Conservation (phyloP, 2,797 vertebrate genomes). For the Syngnathus rostellatus region DNA sequence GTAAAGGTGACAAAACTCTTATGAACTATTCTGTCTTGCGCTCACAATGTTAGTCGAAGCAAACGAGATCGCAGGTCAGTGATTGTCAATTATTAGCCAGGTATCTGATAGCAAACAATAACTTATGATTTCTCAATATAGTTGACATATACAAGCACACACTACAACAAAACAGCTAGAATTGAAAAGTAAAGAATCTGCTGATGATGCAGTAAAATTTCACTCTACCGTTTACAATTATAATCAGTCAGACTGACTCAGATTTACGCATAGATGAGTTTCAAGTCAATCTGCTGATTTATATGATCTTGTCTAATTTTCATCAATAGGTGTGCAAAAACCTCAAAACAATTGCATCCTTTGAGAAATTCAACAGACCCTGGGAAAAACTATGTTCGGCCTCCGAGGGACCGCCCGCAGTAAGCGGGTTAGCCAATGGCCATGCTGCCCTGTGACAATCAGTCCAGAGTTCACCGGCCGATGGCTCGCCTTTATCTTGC, state of each 20-base stretch:
- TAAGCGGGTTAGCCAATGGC: slow-evolving; percentile 31
- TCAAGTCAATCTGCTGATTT: neutral
- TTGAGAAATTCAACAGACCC: slow-evolving; percentile 19
- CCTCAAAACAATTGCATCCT: slow-evolving; percentile 12
- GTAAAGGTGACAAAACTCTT: neutral
- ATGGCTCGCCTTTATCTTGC: slow-evolving; percentile 23
- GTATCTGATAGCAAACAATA: slow-evolving; percentile 31
- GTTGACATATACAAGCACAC: neutral
- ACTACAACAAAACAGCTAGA: too few relatives aligned
- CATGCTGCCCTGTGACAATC: slow-evolving; percentile 27
- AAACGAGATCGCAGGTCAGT: slow-evolving; percentile 30
- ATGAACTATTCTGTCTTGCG: slow-evolving; percentile 17
- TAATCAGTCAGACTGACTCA: too few relatives aligned
- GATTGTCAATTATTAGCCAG: slow-evolving; percentile 49
- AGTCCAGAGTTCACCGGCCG: slow-evolving; percentile 65
- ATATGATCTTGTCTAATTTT: neutral
- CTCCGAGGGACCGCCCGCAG: slow-evolving; percentile 46
- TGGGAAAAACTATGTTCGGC: slow-evolving; percentile 38
- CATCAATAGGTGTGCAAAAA: neutral
- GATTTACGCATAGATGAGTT: neutral
- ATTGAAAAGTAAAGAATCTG: too few relatives aligned
- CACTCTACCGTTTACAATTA: too few relatives aligned
- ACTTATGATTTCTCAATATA: slow-evolving; percentile 6
- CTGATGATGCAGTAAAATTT: too few relatives aligned
- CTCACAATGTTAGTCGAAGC: slow-evolving; percentile 33